phyloP scores from a whole-genome alignment of 2,888 invertebrate species.

The Scelioninae gen. 1 region DNA sequence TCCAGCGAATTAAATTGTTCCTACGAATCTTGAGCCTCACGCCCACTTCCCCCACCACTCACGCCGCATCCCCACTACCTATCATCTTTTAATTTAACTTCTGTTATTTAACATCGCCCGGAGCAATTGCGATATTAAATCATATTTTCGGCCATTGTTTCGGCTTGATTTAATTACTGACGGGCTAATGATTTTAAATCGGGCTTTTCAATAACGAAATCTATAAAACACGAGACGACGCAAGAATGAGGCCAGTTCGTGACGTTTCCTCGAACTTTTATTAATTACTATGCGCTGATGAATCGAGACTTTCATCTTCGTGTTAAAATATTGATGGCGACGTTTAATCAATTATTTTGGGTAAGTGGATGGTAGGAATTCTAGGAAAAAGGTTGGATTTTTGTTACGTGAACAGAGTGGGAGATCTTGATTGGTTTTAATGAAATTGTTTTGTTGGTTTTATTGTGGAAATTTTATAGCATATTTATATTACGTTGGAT shows the following conservation, averaged over 20 bases:
- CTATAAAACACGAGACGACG: constrained; percentile 8
- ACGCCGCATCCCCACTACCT: not conserved
- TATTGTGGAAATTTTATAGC: too few species aligned
- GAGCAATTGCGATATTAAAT: constrained; percentile 48
- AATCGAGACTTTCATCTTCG: constrained; percentile 21
- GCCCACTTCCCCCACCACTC: constrained; percentile 2
- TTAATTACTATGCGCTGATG: constrained; percentile 18
- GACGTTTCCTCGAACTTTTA: constrained; percentile 40
- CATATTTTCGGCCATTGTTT: constrained; percentile 47
- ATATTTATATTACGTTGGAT: too few species aligned
- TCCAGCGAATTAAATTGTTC: constrained; percentile 76
- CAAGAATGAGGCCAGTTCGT: constrained; percentile 18
- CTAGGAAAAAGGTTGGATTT: too few species aligned
- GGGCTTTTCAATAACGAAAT: constrained; percentile 43
- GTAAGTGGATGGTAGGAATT: too few species aligned
- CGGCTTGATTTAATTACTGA: constrained; percentile 43
- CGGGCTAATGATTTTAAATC: constrained; percentile 54
- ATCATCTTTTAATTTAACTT: constrained; percentile 41
- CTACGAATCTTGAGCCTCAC: constrained; percentile 27
- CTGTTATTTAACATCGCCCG: constrained; percentile 46
- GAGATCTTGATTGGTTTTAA: not conserved
- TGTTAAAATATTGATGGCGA: constrained; percentile 5
- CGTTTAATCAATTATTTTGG: constrained; percentile 26
- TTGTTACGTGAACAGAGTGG: too few species aligned
- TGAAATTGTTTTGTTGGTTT: too few species aligned